Base-by-base conservation (phyloP, 1,140 invertebrate species). In the Tetramorium parvispinum region DNA sequence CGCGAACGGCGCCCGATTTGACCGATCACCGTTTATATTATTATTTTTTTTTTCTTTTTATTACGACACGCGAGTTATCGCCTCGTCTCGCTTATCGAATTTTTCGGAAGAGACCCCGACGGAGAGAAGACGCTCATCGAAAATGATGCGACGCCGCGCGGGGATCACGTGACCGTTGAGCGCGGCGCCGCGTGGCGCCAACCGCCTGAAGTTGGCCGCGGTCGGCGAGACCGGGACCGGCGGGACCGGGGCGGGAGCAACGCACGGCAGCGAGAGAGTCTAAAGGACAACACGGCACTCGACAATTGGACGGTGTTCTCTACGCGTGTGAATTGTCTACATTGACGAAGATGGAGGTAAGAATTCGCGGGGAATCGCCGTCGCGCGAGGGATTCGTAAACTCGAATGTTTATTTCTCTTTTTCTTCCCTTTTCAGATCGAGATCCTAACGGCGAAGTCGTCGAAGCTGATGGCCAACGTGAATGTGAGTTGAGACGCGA, bases 401-500 rank as follows among this genome's bases (percentile, higher is more conserved):
- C 1, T 18, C 18, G 18, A 0, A 16, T 85, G 70, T 11, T 70
- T 51, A 77, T 75, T 65, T 0, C 61, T 73, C 5, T 27, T 71
- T n/a, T 85, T 82, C 18, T 24, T 24, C 49, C 46, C 73, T 66
- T 92, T 92, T 8, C 78, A 95, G 94, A 93, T 95, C 85, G 93
- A 94, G 86, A 88, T 95, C 10, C 51, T 94, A 37, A 82, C 85
- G 40, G 91, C 91, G 32, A 92, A 91, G 6, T 90, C 88, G 24
- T 93, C 89, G 8, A 94, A 94, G 87, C 86, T 68, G 40, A 76
- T 95, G 68, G 87, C 92, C 40, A 90, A 89, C 18, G 53, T 95
- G 7, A 91, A 89, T 68, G 94, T 94, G 90, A 94, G 94, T 94
- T 32, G 3, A 32, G 73, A 76, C 24, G 5, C 32, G 32, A 32